Percentiles rank a stretch among this genome's conserved stretches.
These are phyloP conservation scores for Palaemon carinicauda DNA, from an alignment of 1,140 invertebrate genomes.

Conservation along the genomic window DNA sequence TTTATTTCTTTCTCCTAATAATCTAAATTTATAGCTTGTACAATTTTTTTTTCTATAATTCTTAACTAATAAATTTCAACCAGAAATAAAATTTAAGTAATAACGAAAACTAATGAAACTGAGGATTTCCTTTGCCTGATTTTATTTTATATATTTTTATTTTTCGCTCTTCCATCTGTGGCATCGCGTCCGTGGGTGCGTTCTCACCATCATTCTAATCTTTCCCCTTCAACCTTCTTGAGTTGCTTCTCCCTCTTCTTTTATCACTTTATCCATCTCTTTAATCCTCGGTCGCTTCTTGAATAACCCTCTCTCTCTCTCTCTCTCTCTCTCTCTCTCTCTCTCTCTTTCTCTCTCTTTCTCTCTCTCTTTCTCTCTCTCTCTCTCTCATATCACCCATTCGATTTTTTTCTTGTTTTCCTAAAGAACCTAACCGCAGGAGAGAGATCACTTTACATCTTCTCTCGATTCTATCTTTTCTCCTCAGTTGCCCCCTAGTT, in stretches of 20 bases:
- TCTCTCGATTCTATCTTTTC: not conserved
- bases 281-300: not conserved
- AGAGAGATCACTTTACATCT: not conserved
- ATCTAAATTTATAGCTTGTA: too few relatives aligned
- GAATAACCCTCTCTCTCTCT: not conserved
- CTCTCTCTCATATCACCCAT: not conserved
- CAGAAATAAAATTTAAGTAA: too few relatives aligned
- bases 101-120: too few relatives aligned
- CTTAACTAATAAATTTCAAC: too few relatives aligned
- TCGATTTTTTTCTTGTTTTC: not conserved
- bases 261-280: not conserved
- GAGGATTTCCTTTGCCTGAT: too few relatives aligned
- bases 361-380: not conserved
- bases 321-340: not conserved
- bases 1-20: too few relatives aligned
- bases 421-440: too few relatives aligned
- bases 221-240: not conserved
- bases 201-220: not conserved
- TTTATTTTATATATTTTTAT: not conserved
- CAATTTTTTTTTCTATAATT: too few relatives aligned
- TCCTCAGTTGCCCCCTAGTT: too few relatives aligned
- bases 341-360: constrained; percentile 5
- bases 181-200: not conserved
- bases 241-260: not conserved
- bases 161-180: not conserved